phyloP scores from a whole-genome alignment of 2,888 invertebrate species.

The Lasiommata megera region DNA sequence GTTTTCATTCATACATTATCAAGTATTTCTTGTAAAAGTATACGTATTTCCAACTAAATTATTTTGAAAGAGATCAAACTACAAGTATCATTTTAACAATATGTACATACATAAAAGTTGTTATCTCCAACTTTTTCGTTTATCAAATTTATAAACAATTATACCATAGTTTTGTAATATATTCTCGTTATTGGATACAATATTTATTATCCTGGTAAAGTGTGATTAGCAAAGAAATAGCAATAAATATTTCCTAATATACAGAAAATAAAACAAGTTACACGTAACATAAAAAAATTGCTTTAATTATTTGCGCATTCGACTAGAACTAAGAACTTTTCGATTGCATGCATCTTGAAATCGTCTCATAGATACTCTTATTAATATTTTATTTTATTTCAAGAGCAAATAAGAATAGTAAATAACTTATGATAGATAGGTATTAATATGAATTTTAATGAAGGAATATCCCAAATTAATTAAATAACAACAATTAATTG shows the following conservation, averaged over 20 bases:
- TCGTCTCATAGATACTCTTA: too few relatives aligned
- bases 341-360: too few relatives aligned
- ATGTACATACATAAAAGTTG: slow-evolving; percentile 17
- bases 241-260: background rate
- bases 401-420: too few relatives aligned
- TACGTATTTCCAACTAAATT: slow-evolving; percentile 16
- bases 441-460: too few relatives aligned
- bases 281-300: background rate
- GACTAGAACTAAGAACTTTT: background rate
- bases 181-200: background rate
- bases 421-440: too few relatives aligned
- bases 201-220: background rate
- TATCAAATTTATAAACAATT: background rate
- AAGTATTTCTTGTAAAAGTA: background rate
- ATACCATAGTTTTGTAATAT: background rate
- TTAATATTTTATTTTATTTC: too few relatives aligned
- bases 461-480: too few relatives aligned
- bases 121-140: background rate
- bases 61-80: slow-evolving; percentile 23
- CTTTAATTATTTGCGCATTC: background rate
- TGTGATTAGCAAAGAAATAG: background rate
- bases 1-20: too few relatives aligned
- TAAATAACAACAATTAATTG: too few relatives aligned
- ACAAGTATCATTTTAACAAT: slow-evolving; percentile 18
- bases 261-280: too few relatives aligned